Evolutionary conservation across 1,140 invertebrate genomes (phyloP).

Genomic region (Liolophura sinensis): DNA sequence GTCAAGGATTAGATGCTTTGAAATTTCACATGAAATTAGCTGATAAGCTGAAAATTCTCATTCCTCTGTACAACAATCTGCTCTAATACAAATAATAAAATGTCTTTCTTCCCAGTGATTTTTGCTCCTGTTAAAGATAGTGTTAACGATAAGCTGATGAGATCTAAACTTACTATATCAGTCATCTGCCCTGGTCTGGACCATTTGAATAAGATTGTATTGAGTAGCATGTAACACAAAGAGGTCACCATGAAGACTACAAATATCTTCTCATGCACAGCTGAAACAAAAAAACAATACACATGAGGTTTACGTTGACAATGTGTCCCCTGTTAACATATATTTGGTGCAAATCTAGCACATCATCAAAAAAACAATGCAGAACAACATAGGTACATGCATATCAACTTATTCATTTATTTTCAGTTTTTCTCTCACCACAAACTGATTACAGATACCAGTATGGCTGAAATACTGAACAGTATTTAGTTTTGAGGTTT

Average conservation of each 20-base stretch:
- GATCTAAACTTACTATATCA: constrained; percentile 29
- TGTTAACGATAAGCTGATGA: neutral
- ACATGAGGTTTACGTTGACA: no score
- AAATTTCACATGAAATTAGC: neutral
- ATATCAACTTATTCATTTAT: constrained; percentile 5
- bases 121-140: neutral
- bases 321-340: no score
- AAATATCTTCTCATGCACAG: constrained; percentile 90
- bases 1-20: neutral
- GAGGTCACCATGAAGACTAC: constrained; percentile 89
- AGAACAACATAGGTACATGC: neutral
- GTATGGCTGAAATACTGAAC: no score
- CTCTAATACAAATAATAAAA: constrained; percentile 1
- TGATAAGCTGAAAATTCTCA: neutral
- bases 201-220: constrained; percentile 46
- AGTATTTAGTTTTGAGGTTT: neutral
- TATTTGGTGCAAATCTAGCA: no score
- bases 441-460: no score
- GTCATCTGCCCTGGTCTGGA: constrained; percentile 26
- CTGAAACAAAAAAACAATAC: constrained; percentile 64
- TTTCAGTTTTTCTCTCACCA: no score
- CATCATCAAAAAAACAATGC: no score
- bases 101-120: neutral
- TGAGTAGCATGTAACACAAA: constrained; percentile 77
- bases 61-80: neutral